Conservation (phyloP, 2,797 vertebrate species). For the Hirundo rustica region DNA sequence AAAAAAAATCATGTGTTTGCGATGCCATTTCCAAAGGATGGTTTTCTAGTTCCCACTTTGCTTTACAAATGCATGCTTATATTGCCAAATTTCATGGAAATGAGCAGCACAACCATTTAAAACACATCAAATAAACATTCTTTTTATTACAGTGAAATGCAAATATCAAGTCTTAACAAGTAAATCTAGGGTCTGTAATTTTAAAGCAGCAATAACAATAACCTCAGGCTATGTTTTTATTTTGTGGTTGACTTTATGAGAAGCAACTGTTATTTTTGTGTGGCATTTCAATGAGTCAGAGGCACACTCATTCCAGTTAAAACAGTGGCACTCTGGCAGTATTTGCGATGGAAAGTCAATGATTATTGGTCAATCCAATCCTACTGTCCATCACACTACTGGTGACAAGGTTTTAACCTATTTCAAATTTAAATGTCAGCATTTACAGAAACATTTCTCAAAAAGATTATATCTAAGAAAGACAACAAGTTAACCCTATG, state of each 20-base stretch:
- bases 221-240: conserved; percentile 65
- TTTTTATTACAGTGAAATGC: conserved; percentile 70
- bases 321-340: background rate
- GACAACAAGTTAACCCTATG: background rate
- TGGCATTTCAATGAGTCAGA: conserved; percentile 41
- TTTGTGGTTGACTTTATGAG: conserved; percentile 63
- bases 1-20: conserved; percentile 13
- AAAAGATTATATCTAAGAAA: background rate
- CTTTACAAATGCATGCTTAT: conserved; percentile 61
- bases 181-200: conserved; percentile 72
- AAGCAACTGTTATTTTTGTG: conserved; percentile 66
- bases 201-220: conserved; percentile 72
- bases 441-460: background rate
- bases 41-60: conserved; percentile 44
- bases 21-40: conserved; percentile 49
- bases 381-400: background rate
- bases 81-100: conserved; percentile 69
- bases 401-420: background rate
- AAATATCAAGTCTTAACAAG: conserved; percentile 76
- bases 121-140: conserved; percentile 71
- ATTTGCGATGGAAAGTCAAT: background rate
- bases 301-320: conserved; percentile 22
- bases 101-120: conserved; percentile 68
- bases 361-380: background rate
- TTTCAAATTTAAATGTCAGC: background rate